Evolutionary conservation across 2,113 vertebrate genomes (phyloP), one percentile per base, ranked within the genome.

Genomic region (Pogona vitticeps): DNA sequence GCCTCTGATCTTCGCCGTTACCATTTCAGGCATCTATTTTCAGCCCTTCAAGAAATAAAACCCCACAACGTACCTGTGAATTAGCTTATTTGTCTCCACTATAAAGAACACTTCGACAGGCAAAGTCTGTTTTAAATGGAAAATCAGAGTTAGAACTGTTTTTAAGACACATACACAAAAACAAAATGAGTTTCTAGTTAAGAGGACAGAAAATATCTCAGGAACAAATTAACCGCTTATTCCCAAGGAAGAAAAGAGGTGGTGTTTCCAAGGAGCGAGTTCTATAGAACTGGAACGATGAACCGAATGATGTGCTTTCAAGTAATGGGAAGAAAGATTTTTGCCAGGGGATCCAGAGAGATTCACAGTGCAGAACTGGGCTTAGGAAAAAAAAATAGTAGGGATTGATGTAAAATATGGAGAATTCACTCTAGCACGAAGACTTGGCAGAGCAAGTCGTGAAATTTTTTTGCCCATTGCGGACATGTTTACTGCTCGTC

Each of bases 21-120:
- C 5, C 46, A 52, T 52, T 10, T 52, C 46, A 52, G 46, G 46
- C 46, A 6, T 52, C 5, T 52, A 10, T 52, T 52, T 52, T 52
- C 46, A 52, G 46, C 61, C 38, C 18, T 2, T 80, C n/a, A 71
- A 80, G 73, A 15, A 79, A 78, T 33, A 75, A 18, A 3, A 5
- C 61, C 18, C 3, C 23, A 7, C 23, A 68, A 68, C 23, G 18
- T 95, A 97, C 97, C 94, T 95, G 93, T 97, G 95, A 68, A 97
- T 87, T 10, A 97, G 91, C 84, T 86, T 91, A 87, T 95, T 96
- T 10, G 95, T 94, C 91, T 99, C 98, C 71, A 98, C 89, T 12
- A 92, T 15, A 87, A 96, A 99, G 79, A 85, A 95, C n/a, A 98
- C 96, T 31, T 97, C 95, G 89, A 97, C 95, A 0, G 98, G 98